Base-by-base conservation (phyloP, 92 coral and sea anemone genomes). In the Heliopora coerulea region DNA sequence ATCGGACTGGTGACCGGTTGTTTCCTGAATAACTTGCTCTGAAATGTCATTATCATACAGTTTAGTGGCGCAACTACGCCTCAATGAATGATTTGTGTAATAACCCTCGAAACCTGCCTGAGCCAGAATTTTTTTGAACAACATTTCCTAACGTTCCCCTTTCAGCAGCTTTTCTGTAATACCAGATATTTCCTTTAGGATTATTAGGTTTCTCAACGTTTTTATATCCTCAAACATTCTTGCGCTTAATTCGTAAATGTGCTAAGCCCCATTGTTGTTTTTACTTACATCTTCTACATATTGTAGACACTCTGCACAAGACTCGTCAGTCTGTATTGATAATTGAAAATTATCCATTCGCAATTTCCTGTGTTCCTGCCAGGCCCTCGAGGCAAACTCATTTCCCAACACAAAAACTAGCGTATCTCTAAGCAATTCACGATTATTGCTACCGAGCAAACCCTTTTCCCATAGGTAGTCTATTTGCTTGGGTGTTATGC, bases 351-450 rank as follows among this genome's bases (percentile, higher is more conserved):
- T 82, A 3, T 65, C 37, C 68, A 57, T 65, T 56, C 82, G 66
- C 69, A 75, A 78, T 59, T 82, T 82, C n/a, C 79, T 72, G 68
- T 80, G 80, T 40, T 80, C 84, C 59, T 80, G 84, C 31, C 74
- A 79, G 20, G 84, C 84, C 73, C 84, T 74, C 54, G 70, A 60
- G 6, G 84, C 84, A 72, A 66, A 52, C 21, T 30, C 49, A 61
- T 72, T 80, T 69, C n/a, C n/a, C n/a, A n/a, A n/a, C n/a, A n/a
- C n/a, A n/a, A n/a, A n/a, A n/a, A n/a, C n/a, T n/a, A n/a, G 66
- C 85, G 83, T 79, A 79, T 79, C 56, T 67, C 83, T 54, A 28
- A 67, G 78, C 54, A 79, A 68, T 52, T 79, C 83, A 54, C 54
- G 83, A 18, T 33, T 72, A 35, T 67, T 33, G 34, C 67, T 68